Evolutionary conservation across 1,140 invertebrate species (phyloP).

Genomic region (Sarcophaga bullata): DNA sequence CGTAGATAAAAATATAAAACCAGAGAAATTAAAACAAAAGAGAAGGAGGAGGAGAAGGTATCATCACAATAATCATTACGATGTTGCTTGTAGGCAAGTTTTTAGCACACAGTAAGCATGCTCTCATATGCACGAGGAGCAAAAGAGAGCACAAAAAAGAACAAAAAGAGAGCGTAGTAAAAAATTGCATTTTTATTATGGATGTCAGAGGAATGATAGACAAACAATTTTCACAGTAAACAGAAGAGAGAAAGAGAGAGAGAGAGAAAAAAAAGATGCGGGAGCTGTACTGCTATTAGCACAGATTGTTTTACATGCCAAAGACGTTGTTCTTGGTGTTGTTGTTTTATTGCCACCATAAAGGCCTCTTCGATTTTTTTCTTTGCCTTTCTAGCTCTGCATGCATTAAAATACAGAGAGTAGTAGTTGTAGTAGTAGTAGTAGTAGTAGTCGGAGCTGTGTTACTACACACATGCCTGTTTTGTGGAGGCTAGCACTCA

Average conservation of each 20-base stretch:
- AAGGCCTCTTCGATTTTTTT: not conserved
- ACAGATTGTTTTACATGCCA: not conserved
- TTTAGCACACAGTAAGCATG: not conserved
- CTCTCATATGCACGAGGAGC: too few relatives aligned
- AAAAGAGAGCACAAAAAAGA: too few relatives aligned
- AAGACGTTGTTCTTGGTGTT: too few relatives aligned
- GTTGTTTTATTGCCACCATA: too few relatives aligned
- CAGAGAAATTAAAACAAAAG: too few relatives aligned
- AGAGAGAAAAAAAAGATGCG: not conserved
- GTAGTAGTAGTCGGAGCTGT: not conserved
- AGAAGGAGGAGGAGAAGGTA: too few relatives aligned
- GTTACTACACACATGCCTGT: not conserved
- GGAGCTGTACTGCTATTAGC: not conserved
- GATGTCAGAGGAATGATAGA: not conserved
- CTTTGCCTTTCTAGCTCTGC: not conserved
- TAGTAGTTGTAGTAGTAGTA: not conserved
- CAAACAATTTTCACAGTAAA: not conserved
- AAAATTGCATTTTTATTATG: too few relatives aligned
- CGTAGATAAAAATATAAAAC: too few relatives aligned
- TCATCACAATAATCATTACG: too few relatives aligned
- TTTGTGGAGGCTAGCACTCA: not conserved
- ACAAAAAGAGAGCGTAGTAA: not conserved
- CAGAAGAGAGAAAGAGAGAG: not conserved
- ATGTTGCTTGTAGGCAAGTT: not conserved
- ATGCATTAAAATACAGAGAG: not conserved